Percentiles rank a stretch among this genome's conserved stretches.
Conservation (phyloP, 2,888 invertebrate species). For the Chloroclysta siterata region DNA sequence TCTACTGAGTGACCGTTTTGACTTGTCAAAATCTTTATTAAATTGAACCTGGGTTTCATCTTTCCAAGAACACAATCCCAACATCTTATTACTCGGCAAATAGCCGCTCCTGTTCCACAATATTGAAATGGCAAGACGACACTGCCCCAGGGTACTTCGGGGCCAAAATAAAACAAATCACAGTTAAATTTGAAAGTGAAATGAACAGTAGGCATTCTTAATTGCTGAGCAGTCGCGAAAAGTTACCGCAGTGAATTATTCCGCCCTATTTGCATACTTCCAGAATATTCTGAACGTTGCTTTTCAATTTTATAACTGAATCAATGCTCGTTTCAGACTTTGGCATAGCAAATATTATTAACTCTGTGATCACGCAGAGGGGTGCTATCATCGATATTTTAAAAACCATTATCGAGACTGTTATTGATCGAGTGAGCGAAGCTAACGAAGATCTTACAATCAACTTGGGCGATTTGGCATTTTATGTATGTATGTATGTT, state of each 20-base stretch:
- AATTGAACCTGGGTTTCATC: too few species aligned
- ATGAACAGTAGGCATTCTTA: slow-evolving; percentile 65
- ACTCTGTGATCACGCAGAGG: not conserved
- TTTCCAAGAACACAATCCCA: not conserved
- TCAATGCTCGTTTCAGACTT: slow-evolving; percentile 3
- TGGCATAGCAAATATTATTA: not conserved
- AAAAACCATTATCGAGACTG: too few species aligned
- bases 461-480: too few species aligned
- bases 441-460: too few species aligned
- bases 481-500: too few species aligned
- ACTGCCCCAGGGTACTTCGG: slow-evolving; percentile 26
- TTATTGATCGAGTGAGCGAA: too few species aligned
- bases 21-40: too few species aligned
- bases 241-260: slow-evolving; percentile 67
- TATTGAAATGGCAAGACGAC: slow-evolving; percentile 24
- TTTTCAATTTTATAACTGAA: slow-evolving; percentile 7
- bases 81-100: not conserved
- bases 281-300: slow-evolving; percentile 9
- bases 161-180: slow-evolving; percentile 30
- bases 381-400: too few species aligned
- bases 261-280: slow-evolving; percentile 65
- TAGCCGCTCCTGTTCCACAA: not conserved
- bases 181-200: slow-evolving; percentile 69
- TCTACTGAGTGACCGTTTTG: too few species aligned
- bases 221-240: slow-evolving; percentile 70